A percentile compares a stretch with the other conserved stretches of the same genome.
Evolutionary conservation across 2,888 invertebrate species (phyloP).

Genomic region (Acleris sparsana): DNA sequence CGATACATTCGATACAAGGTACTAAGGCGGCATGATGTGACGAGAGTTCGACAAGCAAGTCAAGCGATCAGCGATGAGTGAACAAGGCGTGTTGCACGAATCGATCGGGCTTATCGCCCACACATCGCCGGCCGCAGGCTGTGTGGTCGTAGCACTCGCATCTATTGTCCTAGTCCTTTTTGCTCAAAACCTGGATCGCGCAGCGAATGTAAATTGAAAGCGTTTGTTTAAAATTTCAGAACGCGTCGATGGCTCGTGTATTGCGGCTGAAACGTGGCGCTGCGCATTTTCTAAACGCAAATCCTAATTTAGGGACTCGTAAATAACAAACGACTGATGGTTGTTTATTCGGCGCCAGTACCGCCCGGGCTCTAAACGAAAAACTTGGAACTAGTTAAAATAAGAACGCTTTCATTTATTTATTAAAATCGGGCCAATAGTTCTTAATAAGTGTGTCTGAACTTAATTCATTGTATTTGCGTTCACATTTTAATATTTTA

Average conservation of each 20-base stretch:
- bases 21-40: slow-evolving; percentile 33
- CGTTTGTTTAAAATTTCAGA: slow-evolving; percentile 39
- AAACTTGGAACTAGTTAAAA: neutral
- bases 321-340: slow-evolving; percentile 8
- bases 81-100: slow-evolving; percentile 24
- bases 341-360: slow-evolving; percentile 1
- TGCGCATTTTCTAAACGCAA: slow-evolving; percentile 9
- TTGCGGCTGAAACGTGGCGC: neutral
- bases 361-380: neutral
- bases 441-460: too few species aligned
- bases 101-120: slow-evolving; percentile 32
- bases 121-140: slow-evolving; percentile 20
- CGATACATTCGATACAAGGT: slow-evolving; percentile 31
- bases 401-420: too few species aligned
- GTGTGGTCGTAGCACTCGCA: slow-evolving; percentile 11
- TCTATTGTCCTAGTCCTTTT: slow-evolving; percentile 28
- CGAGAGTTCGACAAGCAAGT: slow-evolving; percentile 23
- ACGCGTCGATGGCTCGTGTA: slow-evolving; percentile 32
- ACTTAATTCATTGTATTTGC: too few species aligned
- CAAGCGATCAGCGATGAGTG: slow-evolving; percentile 22
- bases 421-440: too few species aligned
- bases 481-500: too few species aligned
- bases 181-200: slow-evolving; percentile 9
- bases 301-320: slow-evolving; percentile 12
- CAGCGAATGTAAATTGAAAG: slow-evolving; percentile 24